Base-by-base conservation (phyloP, 2,113 vertebrate genomes). In the Eretmochelys imbricata region DNA sequence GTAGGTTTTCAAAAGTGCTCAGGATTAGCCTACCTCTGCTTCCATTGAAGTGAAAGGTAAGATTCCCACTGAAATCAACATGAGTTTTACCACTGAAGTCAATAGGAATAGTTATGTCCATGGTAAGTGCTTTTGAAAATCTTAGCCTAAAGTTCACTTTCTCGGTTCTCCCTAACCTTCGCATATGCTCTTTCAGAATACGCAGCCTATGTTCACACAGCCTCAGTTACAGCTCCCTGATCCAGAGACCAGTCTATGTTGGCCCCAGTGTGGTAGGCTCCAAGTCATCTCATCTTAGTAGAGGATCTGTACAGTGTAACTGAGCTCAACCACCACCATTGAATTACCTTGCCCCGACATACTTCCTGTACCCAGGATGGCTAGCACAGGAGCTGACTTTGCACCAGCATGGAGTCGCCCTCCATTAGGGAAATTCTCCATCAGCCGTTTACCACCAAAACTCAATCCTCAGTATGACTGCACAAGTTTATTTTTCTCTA, bases 401-500 rank as follows among this genome's bases (percentile, higher is more conserved):
- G 17, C 35, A 38, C n/a, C 7, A 53, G n/a, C 17, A 94, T 65
- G 72, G 62, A 89, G 7, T 1, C 38, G 35, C 91, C 89, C 76
- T 50, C 53, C 80, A 27, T 5, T 35, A 72, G 8, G 20, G 75
- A 49, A 95, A 65, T 48, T 93, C 91, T 93, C 42, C 50, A 55
- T 24, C 2, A 0, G 11, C 54, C 82, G 2, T 25, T 50, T 84
- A 38, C 57, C 89, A 82, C 62, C 79, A 46, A 72, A 38, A 6
- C 42, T 31, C 82, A 79, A 19, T 62, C 42, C 91, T 83, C 42
- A 51, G 31, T 46, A 10, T 7, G 1, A 81, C 11, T 87, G 55
- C 1, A 0, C 22, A 29, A 82, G 75, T 76, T 91, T 89, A 82
- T 83, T 50, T 79, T 94, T 95, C 94, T 95, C 82, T 65, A 79